These are phyloP conservation scores for Eudyptes chrysolophus DNA, from an alignment of 2,113 vertebrate genomes.

Conservation along the genomic window DNA sequence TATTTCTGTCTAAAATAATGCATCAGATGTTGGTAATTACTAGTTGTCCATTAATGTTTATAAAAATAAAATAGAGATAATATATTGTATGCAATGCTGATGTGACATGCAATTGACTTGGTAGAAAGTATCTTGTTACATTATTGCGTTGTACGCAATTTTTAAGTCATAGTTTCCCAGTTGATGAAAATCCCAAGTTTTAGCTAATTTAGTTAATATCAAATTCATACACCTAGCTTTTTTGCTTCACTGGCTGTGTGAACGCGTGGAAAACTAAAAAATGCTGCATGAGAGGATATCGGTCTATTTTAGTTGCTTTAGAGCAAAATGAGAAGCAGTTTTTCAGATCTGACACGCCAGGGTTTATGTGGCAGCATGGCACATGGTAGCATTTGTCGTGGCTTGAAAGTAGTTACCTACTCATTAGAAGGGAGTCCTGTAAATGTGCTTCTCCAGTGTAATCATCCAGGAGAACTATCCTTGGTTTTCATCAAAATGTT, in stretches of 20 bases:
- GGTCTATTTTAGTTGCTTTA: neutral
- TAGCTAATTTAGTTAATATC: neutral
- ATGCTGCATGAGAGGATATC: neutral
- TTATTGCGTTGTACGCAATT: neutral
- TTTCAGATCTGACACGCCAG: neutral
- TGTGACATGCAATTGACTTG: neutral
- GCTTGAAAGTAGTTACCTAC: neutral
- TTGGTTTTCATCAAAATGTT: neutral
- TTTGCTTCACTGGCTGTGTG: neutral
- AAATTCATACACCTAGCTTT: neutral
- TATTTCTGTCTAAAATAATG: neutral
- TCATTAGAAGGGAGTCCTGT: neutral
- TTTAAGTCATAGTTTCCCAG: neutral
- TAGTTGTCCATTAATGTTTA: neutral
- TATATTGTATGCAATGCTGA: neutral
- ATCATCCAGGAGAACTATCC: neutral
- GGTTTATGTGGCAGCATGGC: neutral
- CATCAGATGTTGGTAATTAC: neutral
- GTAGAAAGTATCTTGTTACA: neutral
- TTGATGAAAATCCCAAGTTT: neutral
- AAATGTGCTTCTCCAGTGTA: neutral
- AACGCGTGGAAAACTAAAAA: neutral
- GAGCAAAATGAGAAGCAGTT: neutral
- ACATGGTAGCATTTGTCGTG: neutral
- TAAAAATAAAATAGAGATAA: neutral